Percentiles rank a stretch among this genome's conserved stretches.
Evolutionary conservation across 2,113 vertebrate species (phyloP).

Genomic region (Ia io): DNA sequence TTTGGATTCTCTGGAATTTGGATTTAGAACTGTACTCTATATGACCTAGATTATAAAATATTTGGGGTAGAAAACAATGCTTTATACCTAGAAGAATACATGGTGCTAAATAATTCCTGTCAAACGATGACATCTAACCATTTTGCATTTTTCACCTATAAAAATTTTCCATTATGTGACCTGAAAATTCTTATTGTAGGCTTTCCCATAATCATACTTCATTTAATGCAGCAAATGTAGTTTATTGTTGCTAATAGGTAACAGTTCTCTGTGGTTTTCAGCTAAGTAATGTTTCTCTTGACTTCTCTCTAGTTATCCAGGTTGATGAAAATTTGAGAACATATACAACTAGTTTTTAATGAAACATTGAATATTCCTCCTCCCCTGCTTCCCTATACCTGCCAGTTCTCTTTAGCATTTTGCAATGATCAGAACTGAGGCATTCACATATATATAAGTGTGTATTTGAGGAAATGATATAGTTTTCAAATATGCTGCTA

Average conservation of each 20-base stretch:
- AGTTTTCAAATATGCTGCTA: conserved; percentile 17
- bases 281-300: conserved; percentile 42
- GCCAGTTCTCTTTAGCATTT: conserved; percentile 4
- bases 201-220: conserved; percentile 38
- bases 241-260: conserved; percentile 41
- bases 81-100: background rate
- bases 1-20: conserved; percentile 7
- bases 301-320: background rate
- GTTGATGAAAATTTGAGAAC: conserved; percentile 46
- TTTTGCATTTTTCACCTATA: conserved; percentile 36
- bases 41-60: conserved; percentile 13
- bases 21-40: background rate
- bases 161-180: background rate
- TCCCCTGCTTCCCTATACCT: background rate
- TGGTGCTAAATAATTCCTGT: conserved; percentile 26
- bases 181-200: conserved; percentile 49
- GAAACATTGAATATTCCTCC: background rate
- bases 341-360: background rate
- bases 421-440: background rate
- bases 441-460: background rate
- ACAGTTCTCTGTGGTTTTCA: conserved; percentile 42
- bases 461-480: background rate
- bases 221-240: conserved; percentile 47
- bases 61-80: background rate
- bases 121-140: background rate